These are phyloP conservation scores for Clistopyga incitator DNA, from an alignment of 2,888 invertebrate species.

Conservation along the genomic window DNA sequence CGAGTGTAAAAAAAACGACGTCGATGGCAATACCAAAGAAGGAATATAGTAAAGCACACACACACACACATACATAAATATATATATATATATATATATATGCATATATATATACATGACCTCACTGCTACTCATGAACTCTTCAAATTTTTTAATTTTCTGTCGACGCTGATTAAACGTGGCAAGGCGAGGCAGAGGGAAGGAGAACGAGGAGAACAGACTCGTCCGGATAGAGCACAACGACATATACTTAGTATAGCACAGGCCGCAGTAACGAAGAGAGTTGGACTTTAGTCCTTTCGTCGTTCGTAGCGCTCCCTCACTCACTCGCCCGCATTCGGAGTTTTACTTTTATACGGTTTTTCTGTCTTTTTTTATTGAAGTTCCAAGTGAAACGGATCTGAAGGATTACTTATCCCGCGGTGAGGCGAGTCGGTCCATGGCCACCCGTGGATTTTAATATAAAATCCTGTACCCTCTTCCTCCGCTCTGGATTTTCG, in stretches of 20 bases:
- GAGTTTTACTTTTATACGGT: neutral
- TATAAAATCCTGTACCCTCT: slow-evolving; percentile 63
- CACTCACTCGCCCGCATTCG: slow-evolving; percentile 32
- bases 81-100: slow-evolving; percentile 14
- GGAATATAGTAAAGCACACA: slow-evolving; percentile 4
- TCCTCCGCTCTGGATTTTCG: neutral
- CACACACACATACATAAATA: slow-evolving; percentile 15
- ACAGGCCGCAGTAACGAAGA: slow-evolving; percentile 20
- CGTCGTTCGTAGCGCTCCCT: slow-evolving; percentile 19
- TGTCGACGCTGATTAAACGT: slow-evolving; percentile 70
- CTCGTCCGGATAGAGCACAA: slow-evolving; percentile 1
- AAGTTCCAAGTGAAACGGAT: slow-evolving; percentile 50
- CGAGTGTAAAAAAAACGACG: slow-evolving; percentile 24
- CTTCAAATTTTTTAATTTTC: slow-evolving; percentile 69
- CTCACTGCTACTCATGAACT: slow-evolving; percentile 45
- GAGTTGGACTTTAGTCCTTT: slow-evolving; percentile 36
- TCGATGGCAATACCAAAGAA: slow-evolving; percentile 23
- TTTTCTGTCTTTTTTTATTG: slow-evolving; percentile 50
- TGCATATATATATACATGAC: slow-evolving; percentile 1
- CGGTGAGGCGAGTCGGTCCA: slow-evolving; percentile 21
- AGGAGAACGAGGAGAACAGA: slow-evolving; percentile 21
- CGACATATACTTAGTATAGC: slow-evolving; percentile 10
- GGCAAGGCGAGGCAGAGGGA: slow-evolving; percentile 21
- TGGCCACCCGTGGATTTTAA: slow-evolving; percentile 65
- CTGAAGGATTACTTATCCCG: slow-evolving; percentile 39